Evolutionary conservation across 2,797 vertebrate species (phyloP), one percentile per base, ranked within the genome.

Genomic region (Hypotaenidia philippensis): DNA sequence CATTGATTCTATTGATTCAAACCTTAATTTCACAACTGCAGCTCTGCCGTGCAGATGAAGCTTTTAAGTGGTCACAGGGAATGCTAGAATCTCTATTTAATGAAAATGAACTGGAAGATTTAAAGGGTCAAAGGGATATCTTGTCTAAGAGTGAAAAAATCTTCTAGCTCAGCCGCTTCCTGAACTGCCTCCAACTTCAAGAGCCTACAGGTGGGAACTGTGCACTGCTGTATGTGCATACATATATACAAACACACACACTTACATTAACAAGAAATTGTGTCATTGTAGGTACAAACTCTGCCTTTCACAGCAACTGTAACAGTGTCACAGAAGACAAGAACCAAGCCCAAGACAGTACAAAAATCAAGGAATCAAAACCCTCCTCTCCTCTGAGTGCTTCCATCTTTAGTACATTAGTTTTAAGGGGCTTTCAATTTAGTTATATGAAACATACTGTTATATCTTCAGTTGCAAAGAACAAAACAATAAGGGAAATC

Each of bases 401-500:
- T 83, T 92, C 85, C 40, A 26, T 57, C 44, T 90, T 86, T 52
- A 94, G 13, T 31, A 11, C 13, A 49, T 31, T 84, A 74, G 80
- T 79, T 95, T 94, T 89, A 94, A 68, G 69, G 57, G 31, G 31
- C 32, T 80, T 65, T 93, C 66, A 83, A n/a, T 80, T 78, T 61
- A 60, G 78, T 47, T 81, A 64, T 41, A 85, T 6, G 41, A 92
- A 89, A 93, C 61, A 91, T 63, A 87, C 49, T 93, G 76, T 0
- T 66, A 93, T 94, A 78, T 81, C 59, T 96, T 96, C 47, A 79
- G 57, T 56, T 97, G 90, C 71, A 97, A 91, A 94, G 94, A 96
- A 82, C 29, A 27, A 94, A 82, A 97, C 78, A 96, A 96, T 97
- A 97, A 96, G 64, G 72, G 79, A 97, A 96, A 96, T 82, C 69